Base-by-base conservation (phyloP, 1,140 invertebrate genomes). In the Mya arenaria region DNA sequence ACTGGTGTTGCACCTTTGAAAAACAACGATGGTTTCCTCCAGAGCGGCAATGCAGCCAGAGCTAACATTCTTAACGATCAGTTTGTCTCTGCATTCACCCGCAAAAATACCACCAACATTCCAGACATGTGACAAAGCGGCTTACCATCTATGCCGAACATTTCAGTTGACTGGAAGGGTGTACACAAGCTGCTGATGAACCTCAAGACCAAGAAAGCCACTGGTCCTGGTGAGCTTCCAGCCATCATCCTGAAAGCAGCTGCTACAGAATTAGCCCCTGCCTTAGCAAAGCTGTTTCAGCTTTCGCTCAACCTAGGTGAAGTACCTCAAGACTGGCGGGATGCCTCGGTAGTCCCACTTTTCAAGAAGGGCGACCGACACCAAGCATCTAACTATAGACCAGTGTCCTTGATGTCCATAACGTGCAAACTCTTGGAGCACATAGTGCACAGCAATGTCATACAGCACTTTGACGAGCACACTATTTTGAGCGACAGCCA, bases 361-460 rank as follows among this genome's bases (percentile, higher is more conserved):
- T 87, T 68, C 28, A 83, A 85, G 48, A 85, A 84, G 65, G 86
- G 79, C 4, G 74, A 84, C 44, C 63, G 44, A 55, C 39, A 68
- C 41, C 8, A 52, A 15, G 13, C 84, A 58, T 37, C 65, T 1
- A 85, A 85, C 41, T 77, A 82, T 28, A 58, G 79, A 39, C 72
- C 83, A 17, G 80, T 82, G 6, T 73, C 68, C 4, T 56, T 85
- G 25, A 85, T 80, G 10, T 78, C 32, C 17, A 39, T 85, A 5
- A 28, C 62, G 13, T 85, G 65, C 23, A 83, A 85, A 62, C 5
- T 78, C n/a, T n/a, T n/a, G n/a, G n/a, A n/a, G n/a, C n/a, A n/a
- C n/a, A n/a, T n/a, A n/a, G n/a, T n/a, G n/a, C n/a, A n/a, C n/a
- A n/a, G n/a, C n/a, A n/a, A n/a, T n/a, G n/a, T n/a, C n/a, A n/a